These are phyloP conservation scores for Ascidia mentula DNA, from an alignment of 23 tunicate species.

Conservation along the genomic window DNA sequence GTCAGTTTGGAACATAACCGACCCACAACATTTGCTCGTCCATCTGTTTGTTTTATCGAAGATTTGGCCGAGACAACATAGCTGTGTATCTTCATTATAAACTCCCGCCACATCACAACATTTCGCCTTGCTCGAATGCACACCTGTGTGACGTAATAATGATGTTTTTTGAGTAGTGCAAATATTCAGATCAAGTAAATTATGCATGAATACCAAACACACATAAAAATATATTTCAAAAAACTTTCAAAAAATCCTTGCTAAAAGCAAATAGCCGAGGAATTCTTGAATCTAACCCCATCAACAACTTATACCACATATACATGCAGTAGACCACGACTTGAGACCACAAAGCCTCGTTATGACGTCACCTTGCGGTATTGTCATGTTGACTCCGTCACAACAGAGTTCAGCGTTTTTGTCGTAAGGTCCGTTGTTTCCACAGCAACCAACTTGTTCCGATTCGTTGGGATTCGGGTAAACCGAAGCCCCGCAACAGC, in stretches of 20 bases:
- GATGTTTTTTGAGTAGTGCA: too few relatives aligned
- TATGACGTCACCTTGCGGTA: conserved; percentile 50
- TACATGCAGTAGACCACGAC: too few relatives aligned
- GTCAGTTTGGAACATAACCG: conserved; percentile 47
- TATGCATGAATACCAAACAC: too few relatives aligned
- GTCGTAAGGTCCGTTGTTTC: conserved; percentile 57
- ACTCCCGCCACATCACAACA: conserved; percentile 64
- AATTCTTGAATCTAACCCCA: too few relatives aligned
- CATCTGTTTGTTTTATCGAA: conserved; percentile 37
- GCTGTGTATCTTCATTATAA: conserved; percentile 63
- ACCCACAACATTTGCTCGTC: conserved; percentile 73
- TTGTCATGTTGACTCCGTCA: conserved; percentile 44
- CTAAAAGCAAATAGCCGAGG: too few relatives aligned
- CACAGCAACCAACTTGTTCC: conserved; percentile 50
- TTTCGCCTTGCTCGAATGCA: conserved; percentile 42
- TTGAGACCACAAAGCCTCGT: too few relatives aligned
- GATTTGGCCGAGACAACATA: conserved; percentile 63
- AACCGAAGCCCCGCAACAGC: conserved; percentile 68
- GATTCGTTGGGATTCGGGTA: conserved; percentile 53
- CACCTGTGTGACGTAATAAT: too few relatives aligned
- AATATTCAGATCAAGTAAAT: too few relatives aligned
- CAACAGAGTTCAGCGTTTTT: conserved; percentile 66
- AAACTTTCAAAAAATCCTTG: too few relatives aligned
- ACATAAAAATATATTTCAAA: too few relatives aligned
- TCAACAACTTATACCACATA: too few relatives aligned